Evolutionary conservation across 2,797 vertebrate species (phyloP).

Genomic region (Chrysolophus pictus): DNA sequence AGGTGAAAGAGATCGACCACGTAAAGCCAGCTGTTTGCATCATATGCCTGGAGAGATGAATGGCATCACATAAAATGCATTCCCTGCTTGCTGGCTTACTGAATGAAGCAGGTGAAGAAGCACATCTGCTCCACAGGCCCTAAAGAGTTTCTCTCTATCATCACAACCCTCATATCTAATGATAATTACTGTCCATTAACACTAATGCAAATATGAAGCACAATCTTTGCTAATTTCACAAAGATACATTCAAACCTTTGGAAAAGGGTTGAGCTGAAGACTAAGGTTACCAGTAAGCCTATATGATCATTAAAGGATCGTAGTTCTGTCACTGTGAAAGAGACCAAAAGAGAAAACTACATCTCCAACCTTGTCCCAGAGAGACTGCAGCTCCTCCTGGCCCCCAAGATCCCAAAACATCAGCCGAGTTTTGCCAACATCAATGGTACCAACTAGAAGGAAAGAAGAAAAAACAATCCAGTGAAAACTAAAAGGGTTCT

Average conservation of each 20-base stretch:
- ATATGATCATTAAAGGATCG: accelerated
- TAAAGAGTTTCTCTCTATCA: neutral
- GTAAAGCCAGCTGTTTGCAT: neutral
- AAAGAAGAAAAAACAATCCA: neutral
- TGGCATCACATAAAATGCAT: accelerated
- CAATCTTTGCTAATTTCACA: neutral
- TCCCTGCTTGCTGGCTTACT: neutral
- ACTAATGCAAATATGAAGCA: neutral
- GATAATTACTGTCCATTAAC: neutral
- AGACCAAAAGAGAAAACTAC: neutral
- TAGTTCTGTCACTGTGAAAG: neutral
- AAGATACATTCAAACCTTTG: neutral
- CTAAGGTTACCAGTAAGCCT: neutral
- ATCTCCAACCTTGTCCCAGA: constrained; percentile 96
- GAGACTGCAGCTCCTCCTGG: constrained; percentile 95
- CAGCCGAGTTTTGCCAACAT: constrained; percentile 92
- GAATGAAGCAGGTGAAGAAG: neutral
- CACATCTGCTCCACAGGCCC: neutral
- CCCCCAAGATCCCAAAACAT: constrained; percentile 99
- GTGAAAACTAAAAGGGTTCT: accelerated
- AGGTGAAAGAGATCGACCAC: neutral
- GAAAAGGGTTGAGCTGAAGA: neutral
- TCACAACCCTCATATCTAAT: neutral
- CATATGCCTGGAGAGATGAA: neutral
- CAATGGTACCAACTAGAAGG: constrained; percentile 92